Conservation (phyloP, 1,140 invertebrate genomes). For the Trichonephila clavipes region DNA sequence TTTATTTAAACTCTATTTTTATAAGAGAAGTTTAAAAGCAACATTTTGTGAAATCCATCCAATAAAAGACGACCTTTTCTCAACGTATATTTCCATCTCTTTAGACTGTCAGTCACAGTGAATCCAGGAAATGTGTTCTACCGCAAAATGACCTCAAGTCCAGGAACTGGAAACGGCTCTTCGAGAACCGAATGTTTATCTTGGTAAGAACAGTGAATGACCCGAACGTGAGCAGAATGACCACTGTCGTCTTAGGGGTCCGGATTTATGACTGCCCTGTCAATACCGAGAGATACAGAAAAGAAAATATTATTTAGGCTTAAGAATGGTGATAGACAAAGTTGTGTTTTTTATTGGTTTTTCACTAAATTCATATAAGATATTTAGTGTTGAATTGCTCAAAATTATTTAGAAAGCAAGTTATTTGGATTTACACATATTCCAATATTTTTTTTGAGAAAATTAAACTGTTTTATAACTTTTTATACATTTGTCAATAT, state of each 20-base stretch:
- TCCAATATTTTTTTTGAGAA: no score
- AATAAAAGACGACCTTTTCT: background rate
- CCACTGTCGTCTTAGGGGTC: background rate
- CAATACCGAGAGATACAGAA: conserved; percentile 1
- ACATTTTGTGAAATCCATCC: no score
- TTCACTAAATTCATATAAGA: background rate
- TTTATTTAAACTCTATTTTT: no score
- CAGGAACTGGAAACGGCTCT: background rate
- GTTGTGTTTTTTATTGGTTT: background rate
- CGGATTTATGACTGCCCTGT: background rate
- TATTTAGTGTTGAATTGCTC: background rate
- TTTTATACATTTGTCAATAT: no score
- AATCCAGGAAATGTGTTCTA: background rate
- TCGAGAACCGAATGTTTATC: background rate
- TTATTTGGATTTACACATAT: background rate
- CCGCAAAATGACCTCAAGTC: background rate
- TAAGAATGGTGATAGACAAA: background rate
- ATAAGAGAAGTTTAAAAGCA: no score
- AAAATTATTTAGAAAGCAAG: background rate
- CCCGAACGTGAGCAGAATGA: conserved; percentile 2
- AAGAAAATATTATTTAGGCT: background rate
- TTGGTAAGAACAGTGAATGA: background rate
- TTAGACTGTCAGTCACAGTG: background rate
- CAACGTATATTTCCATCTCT: background rate
- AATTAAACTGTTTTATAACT: no score